Base-by-base conservation (phyloP, 2,113 vertebrate species). In the Callospermophilus lateralis region DNA sequence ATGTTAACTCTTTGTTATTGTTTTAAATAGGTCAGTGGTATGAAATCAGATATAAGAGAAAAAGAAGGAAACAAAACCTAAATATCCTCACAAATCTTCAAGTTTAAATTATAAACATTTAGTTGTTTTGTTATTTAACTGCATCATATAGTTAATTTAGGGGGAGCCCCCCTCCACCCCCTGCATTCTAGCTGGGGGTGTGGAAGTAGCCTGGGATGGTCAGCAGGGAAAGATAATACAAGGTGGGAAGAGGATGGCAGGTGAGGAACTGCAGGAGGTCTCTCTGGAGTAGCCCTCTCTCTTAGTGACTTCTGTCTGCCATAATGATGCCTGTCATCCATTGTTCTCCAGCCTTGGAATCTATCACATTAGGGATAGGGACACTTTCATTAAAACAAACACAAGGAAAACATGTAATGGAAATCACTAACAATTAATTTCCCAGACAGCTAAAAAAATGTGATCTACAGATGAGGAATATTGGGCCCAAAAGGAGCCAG, bases 401-500 rank as follows among this genome's bases (percentile, higher is more conserved):
- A 92, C 81, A 93, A 95, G 19, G 37, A 72, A 90, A 95, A 80
- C 39, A 81, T 32, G 70, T 17, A 96, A 92, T 4, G 2, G 87
- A 92, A 97, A 92, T 95, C 80, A 78, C 93, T 15, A 39, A 84
- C 96, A 97, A 97, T 97, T 97, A 96, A 97, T 96, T 96, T 93
- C 92, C 63, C 67, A 88, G 95, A 93, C 94, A 94, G 77, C 89
- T 96, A 92, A 96, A 92, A 92, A 97, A 98, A 94, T 97, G 95
- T 39, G 8, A 28, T 92, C 28, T 37, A 16, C 0, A 3, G 53
- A 84, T 92, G 94, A 96, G 81, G 51, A 8, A 34, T 76, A 74
- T 65, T 55, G 96, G 10, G 95, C 94, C 93, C 8, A 2, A 97
- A 93, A 98, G 89, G 70, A 94, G 17, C 94, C 68, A 2, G 88